Conservation (phyloP, 1,140 invertebrate genomes). For the Leptonema lineaticorne region DNA sequence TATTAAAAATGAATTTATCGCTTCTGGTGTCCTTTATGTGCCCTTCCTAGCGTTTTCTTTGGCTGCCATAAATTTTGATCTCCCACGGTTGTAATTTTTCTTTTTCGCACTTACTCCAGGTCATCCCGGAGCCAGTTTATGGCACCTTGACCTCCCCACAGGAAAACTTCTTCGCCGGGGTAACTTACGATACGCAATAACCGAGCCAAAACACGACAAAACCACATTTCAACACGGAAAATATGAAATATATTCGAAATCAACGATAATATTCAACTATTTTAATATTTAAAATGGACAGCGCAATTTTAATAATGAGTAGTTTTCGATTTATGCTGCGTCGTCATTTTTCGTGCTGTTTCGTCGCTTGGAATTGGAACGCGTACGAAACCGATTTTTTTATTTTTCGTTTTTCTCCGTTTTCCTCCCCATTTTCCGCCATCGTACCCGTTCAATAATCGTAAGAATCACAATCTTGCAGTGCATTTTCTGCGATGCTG, state of each 20-base stretch:
- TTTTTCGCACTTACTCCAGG: slow-evolving; percentile 12
- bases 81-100: slow-evolving; percentile 14
- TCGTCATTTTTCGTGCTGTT: too few species aligned
- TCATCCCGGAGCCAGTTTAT: slow-evolving; percentile 6
- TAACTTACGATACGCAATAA: slow-evolving; percentile 15
- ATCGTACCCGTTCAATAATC: neutral
- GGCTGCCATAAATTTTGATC: slow-evolving; percentile 18
- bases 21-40: neutral
- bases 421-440: neutral
- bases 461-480: neutral
- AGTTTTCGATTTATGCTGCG: too few species aligned
- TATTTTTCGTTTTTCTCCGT: too few species aligned
- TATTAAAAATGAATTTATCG: slow-evolving; percentile 20
- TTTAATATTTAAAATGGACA: too few species aligned
- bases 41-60: neutral
- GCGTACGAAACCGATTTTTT: too few species aligned
- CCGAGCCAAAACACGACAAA: neutral
- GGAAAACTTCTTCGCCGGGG: neutral
- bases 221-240: too few species aligned
- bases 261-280: too few species aligned
- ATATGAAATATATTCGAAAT: too few species aligned
- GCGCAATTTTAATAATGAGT: too few species aligned
- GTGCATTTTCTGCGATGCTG: neutral
- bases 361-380: too few species aligned
- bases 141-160: slow-evolving; percentile 7